Percentiles rank a stretch among this genome's conserved stretches.
phyloP scores from a whole-genome alignment of 2,797 vertebrate species.

The Urosaurus nigricauda region DNA sequence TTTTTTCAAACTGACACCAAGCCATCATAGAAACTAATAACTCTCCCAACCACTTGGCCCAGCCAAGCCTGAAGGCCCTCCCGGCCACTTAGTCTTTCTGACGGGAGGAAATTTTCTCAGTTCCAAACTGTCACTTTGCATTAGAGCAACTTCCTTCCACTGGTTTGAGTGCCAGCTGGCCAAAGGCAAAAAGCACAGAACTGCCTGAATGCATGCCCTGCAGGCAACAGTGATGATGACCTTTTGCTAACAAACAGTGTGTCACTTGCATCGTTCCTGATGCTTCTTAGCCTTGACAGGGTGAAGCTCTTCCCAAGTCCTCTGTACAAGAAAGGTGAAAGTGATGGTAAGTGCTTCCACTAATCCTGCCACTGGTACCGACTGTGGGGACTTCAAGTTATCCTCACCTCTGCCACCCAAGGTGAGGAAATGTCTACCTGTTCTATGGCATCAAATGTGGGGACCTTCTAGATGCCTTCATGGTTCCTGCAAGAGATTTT shows the following conservation, averaged over 20 bases:
- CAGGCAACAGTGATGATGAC: neutral
- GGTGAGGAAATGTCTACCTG: too few species aligned
- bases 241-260: neutral
- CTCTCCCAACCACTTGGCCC: neutral
- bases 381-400: too few species aligned
- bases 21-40: neutral
- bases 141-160: neutral
- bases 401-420: too few species aligned
- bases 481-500: too few species aligned
- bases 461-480: too few species aligned
- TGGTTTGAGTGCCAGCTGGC: neutral
- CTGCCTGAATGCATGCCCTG: neutral
- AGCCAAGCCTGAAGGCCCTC: conserved; percentile 36
- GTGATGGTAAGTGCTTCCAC: neutral
- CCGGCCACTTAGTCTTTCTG: conserved; percentile 23
- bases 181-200: neutral
- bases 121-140: conserved; percentile 55
- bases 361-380: too few species aligned
- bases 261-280: neutral
- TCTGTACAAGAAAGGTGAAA: neutral
- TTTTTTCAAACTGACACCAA: conserved; percentile 15
- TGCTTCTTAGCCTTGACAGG: too few species aligned
- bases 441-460: too few species aligned
- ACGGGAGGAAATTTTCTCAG: conserved; percentile 44
- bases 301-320: neutral